Evolutionary conservation across 2,888 invertebrate genomes (phyloP), one percentile per base, ranked within the genome.

Genomic region (Dyspetes luteomarginatus): DNA sequence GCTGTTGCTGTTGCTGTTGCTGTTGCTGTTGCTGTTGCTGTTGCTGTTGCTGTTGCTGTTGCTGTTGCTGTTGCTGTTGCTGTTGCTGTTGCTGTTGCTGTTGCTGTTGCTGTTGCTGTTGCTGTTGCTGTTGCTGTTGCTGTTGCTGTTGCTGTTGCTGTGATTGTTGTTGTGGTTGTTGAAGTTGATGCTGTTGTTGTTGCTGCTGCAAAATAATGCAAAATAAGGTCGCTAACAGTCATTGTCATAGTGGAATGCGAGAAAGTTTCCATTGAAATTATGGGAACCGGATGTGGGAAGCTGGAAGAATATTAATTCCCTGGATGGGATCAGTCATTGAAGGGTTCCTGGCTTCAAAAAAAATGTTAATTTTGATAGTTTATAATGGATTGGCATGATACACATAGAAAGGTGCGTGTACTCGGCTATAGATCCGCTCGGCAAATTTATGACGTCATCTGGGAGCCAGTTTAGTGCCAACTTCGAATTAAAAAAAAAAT

Each of bases 221-320:
- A 77, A 67, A 43, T 72, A 88, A 86, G 88, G 7, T 80, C 76
- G 43, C 74, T 84, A 19, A 87, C 82, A 3, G 87, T 69, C 43
- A 86, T 88, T 1, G 86, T 83, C 15, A 88, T 82, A 12, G 89
- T 78, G 0, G 89, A 83, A 52, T 91, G 90, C 0, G 88, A 82
- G 78, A 91, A 92, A 41, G 89, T 75, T 80, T 91, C 91, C 4
- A 89, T 85, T 15, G 91, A 84, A 22, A 90, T 88, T 41, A 90
- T 86, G 7, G 90, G 88, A 22, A 90, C 86, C n/a, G 91, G 88
- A 2, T 90, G 84, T 7, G 89, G n/a, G 86, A 72, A 41, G 83
- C 79, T 17, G 75, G 68, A 74, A 91, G 84, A 3, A 89, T 86
- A 71, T 86, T 89, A 1, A 90, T 88, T 43, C 88, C 88, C 77